Evolutionary conservation across 1,140 invertebrate genomes (phyloP).

Genomic region (Pseudachorutes palmiensis): DNA sequence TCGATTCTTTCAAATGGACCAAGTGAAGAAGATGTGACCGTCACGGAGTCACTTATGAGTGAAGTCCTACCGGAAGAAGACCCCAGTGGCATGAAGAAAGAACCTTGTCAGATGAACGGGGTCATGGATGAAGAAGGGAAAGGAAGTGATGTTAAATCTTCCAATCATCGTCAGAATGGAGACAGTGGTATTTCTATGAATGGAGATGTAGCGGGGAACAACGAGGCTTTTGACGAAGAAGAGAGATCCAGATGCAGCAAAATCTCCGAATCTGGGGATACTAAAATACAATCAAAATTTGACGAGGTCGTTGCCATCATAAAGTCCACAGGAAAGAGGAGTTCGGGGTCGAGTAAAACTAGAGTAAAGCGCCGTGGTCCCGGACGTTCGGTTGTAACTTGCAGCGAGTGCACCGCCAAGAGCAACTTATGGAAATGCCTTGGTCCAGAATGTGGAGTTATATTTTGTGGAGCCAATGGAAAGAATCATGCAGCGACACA

Average conservation of each 20-base stretch:
- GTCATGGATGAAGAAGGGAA: no score
- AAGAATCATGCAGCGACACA: slow-evolving; percentile 32
- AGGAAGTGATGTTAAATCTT: not conserved
- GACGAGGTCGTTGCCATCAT: not conserved
- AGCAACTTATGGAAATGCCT: slow-evolving; percentile 33
- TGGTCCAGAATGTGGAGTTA: slow-evolving; percentile 24
- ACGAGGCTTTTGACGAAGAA: not conserved
- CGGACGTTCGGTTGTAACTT: not conserved
- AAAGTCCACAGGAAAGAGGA: not conserved
- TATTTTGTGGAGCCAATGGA: slow-evolving; percentile 28
- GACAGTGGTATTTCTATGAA: not conserved
- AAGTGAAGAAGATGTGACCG: not conserved
- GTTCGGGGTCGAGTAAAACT: no score
- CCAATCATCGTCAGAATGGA: not conserved
- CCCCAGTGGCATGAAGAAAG: no score
- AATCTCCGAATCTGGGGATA: no score
- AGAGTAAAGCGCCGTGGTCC: no score
- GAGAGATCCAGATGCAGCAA: no score
- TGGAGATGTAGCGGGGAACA: not conserved
- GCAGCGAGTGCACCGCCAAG: not conserved
- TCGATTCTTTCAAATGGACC: not conserved
- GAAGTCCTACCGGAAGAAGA: no score
- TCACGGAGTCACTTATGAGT: no score
- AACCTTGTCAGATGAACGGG: no score
- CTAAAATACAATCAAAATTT: no score